Evolutionary conservation across 1,140 invertebrate genomes (phyloP).

Genomic region (Armadillidium nasatum): DNA sequence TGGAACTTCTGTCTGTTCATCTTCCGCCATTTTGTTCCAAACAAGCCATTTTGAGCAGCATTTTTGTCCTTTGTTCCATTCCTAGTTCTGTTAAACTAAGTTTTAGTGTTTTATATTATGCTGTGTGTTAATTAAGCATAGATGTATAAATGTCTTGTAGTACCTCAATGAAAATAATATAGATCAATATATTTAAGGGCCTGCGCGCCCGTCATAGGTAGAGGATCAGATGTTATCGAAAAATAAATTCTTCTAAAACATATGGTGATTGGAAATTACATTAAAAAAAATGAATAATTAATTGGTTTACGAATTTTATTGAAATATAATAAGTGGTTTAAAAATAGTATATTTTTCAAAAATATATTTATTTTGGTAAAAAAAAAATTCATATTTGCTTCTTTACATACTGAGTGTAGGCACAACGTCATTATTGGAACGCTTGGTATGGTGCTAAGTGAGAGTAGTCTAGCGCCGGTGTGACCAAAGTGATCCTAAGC

Average conservation of each 20-base stretch:
- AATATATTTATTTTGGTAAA: no score
- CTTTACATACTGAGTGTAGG: background rate
- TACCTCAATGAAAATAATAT: slow-evolving; percentile 1
- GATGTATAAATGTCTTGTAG: background rate
- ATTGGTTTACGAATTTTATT: no score
- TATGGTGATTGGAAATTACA: no score
- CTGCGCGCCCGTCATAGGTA: background rate
- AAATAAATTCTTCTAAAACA: slow-evolving; percentile 2
- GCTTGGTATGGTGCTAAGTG: slow-evolving; percentile 6
- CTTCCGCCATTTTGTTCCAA: slow-evolving; percentile 11
- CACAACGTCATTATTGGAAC: background rate
- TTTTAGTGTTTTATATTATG: slow-evolving; percentile 4
- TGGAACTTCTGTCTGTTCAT: background rate
- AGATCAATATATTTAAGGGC: slow-evolving; percentile 8
- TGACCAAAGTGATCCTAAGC: slow-evolving; percentile 4
- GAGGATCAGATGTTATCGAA: background rate
- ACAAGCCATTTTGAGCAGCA: background rate
- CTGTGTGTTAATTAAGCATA: no score
- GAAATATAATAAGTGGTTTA: no score
- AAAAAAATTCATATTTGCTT: no score
- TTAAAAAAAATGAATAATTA: no score
- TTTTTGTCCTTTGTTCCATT: background rate
- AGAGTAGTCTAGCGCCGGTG: slow-evolving; percentile 1
- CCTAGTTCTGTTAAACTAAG: background rate
- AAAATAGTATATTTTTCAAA: no score